These are phyloP conservation scores for Dipodomys spectabilis DNA, from an alignment of 2,113 vertebrate genomes.

Conservation along the genomic window DNA sequence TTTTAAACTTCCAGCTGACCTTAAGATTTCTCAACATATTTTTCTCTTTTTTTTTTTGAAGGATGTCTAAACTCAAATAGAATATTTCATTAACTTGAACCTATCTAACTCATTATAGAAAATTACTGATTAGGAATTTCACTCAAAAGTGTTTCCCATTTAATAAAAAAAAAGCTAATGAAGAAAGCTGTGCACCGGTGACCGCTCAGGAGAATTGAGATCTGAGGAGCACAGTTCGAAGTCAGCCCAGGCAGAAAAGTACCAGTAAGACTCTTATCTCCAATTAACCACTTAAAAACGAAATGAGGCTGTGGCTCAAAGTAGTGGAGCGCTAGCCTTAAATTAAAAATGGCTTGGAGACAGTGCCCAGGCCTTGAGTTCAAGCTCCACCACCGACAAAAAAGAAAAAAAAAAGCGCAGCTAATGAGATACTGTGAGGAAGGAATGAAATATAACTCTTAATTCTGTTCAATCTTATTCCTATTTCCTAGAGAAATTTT, in stretches of 20 bases:
- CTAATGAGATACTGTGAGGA: background rate
- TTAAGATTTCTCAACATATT: background rate
- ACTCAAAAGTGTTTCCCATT: background rate
- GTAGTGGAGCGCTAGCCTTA: no score
- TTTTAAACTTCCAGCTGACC: background rate
- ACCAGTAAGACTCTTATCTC: no score
- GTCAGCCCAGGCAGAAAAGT: no score
- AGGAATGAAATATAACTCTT: background rate
- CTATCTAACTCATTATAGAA: background rate
- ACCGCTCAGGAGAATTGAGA: no score
- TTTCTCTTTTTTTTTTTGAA: background rate
- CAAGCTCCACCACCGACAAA: no score
- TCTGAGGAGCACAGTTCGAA: no score
- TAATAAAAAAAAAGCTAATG: conserved; percentile 7
- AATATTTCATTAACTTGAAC: background rate
- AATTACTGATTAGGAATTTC: background rate
- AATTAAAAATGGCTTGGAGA: no score
- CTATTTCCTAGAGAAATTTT: background rate
- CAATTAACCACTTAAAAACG: no score
- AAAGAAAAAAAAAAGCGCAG: no score
- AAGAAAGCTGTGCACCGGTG: background rate
- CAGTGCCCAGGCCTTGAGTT: no score
- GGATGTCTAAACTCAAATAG: background rate
- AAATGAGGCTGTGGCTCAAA: no score
- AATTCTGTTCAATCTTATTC: background rate